Percentiles rank a stretch among this genome's conserved stretches.
Conservation (phyloP, 2,797 vertebrate genomes). For the Lophius americanus region DNA sequence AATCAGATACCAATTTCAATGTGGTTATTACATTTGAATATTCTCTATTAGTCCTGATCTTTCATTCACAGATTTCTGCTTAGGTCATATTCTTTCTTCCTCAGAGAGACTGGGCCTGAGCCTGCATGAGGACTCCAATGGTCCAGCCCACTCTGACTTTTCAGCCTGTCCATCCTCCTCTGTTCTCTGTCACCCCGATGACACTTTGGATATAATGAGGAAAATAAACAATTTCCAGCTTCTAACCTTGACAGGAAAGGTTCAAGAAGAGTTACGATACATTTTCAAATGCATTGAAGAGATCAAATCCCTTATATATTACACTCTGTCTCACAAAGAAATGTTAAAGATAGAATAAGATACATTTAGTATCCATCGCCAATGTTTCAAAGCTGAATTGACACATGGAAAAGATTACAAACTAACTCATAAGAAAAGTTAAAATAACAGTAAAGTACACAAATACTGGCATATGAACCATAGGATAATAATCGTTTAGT, state of each 20-base stretch:
- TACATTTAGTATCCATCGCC: background rate
- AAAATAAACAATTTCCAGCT: no score
- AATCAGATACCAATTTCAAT: no score
- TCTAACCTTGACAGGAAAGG: background rate
- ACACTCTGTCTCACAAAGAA: background rate
- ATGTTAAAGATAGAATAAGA: background rate
- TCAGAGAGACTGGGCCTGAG: constrained; percentile 54
- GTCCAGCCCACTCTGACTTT: constrained; percentile 48
- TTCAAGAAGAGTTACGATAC: background rate
- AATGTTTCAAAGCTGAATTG: background rate
- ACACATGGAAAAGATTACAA: background rate
- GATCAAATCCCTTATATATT: background rate
- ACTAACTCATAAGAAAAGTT: no score
- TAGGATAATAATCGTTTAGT: no score
- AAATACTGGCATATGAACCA: no score
- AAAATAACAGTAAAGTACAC: no score
- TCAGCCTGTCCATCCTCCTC: constrained; percentile 27
- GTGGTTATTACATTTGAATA: background rate
- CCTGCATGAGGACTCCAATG: constrained; percentile 67
- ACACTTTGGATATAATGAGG: background rate
- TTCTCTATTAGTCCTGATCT: background rate
- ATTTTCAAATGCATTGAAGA: background rate
- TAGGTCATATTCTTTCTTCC: constrained; percentile 17
- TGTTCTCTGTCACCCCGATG: constrained; percentile 10
- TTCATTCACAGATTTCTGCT: constrained; percentile 4